Base-by-base conservation (phyloP, 2,888 invertebrate species). In the Eupithecia insigniata region DNA sequence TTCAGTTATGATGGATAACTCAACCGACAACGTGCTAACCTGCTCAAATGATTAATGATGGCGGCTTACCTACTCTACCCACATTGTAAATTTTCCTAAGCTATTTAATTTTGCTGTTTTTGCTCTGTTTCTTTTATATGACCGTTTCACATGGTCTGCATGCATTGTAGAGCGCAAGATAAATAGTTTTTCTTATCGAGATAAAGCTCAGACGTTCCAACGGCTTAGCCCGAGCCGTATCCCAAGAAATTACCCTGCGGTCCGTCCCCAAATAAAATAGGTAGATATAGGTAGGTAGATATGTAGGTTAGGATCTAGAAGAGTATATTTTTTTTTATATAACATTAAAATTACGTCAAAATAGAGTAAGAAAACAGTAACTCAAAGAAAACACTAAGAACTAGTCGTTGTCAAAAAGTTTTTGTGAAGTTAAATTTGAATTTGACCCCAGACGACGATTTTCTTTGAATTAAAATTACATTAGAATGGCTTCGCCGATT, bases 161-260 rank as follows among this genome's bases (percentile, higher is more conserved):
- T 6, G n/a, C 43, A n/a, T 51, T 51, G n/a, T 10, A 51, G 51
- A 22, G 51, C 51, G 46, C 2, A 22, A 51, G 51, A 51, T 51
- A 22, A 22, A 51, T 51, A 51, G 51, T 51, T n/a, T 51, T 51
- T 51, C 51, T 51, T 22, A 51, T 51, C 51, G 51, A 51, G 22
- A 51, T 51, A 22, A 51, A 51, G 51, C 51, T 22, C 22, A 10
- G 51, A 51, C 51, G 10, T 22, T 51, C 51, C 22, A 22, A 51
- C 51, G 51, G 51, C 22, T 51, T 6, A 46, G 46, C n/a, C 22
- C n/a, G n/a, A n/a, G 51, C 22, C 51, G n/a, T 51, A 22, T 51
- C 51, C 22, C 8, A 39, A 16, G 36, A 7, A 10, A 22, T 51
- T 22, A 51, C 22, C 18, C 51, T n/a, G 46, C 22, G 22, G 51